phyloP scores from a whole-genome alignment of 2,888 invertebrate species.

The Camponotus fellah region DNA sequence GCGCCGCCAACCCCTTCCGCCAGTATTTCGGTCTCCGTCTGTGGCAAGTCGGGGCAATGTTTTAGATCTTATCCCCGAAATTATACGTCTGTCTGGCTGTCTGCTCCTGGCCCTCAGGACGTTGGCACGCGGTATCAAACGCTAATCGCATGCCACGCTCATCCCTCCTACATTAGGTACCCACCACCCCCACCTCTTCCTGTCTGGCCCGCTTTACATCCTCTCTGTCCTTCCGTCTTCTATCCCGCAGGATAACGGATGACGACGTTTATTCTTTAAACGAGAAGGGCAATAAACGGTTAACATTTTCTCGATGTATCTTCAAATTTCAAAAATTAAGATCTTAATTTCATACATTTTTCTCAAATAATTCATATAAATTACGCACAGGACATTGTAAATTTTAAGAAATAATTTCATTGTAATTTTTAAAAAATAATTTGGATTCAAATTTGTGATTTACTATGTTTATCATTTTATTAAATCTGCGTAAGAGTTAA shows the following conservation, averaged over 20 bases:
- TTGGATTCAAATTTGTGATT: not conserved
- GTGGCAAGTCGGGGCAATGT: conserved; percentile 80
- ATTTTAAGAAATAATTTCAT: no score
- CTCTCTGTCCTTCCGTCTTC: conserved; percentile 66
- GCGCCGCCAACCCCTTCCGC: conserved; percentile 76
- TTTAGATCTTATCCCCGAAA: conserved; percentile 85
- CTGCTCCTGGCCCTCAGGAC: conserved; percentile 79
- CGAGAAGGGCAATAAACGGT: conserved; percentile 11
- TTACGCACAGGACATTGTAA: not conserved
- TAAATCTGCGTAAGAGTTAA: not conserved
- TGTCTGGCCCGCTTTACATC: conserved; percentile 71
- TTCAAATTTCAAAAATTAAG: not conserved
- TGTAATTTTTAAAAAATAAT: not conserved
- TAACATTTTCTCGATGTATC: not conserved
- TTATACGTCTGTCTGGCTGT: conserved; percentile 85
- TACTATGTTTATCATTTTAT: not conserved
- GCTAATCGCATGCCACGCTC: conserved; percentile 77
- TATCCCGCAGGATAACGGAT: conserved; percentile 68
- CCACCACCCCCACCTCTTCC: conserved; percentile 61
- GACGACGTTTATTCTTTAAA: conserved; percentile 55
- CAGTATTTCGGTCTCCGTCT: conserved; percentile 82
- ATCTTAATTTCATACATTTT: not conserved
- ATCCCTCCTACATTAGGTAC: conserved; percentile 60
- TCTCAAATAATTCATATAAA: not conserved
- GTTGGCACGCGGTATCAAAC: conserved; percentile 78